Evolutionary conservation across 2,888 invertebrate genomes (phyloP), one percentile per base, ranked within the genome.

Genomic region (Microdon myrmicae): DNA sequence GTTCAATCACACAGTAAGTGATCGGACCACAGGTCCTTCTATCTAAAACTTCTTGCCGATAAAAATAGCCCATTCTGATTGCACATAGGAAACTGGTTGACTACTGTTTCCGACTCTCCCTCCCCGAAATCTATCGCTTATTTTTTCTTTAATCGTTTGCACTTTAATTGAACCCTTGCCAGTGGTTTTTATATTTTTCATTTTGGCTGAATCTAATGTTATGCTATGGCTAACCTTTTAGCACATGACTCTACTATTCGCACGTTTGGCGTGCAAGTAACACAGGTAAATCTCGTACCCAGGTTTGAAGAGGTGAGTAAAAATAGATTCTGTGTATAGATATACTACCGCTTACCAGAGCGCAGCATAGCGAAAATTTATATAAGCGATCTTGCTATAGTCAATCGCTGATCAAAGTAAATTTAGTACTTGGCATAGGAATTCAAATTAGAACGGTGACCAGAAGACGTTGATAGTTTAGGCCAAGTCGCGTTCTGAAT

Each of bases 401-500:
- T n/a, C n/a, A n/a, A n/a, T n/a, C n/a, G n/a, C n/a, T n/a, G n/a
- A n/a, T n/a, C 31, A 47, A 48, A 49, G 47, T 61, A 67, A 67
- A 53, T 67, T 29, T 67, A 67, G 60, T 51, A 39, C 39, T 70
- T 70, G 70, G 70, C 70, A 70, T 44, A 47, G 53, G 48, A 60
- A 58, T 59, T 61, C 45, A 56, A 68, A 68, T 68, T 66, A 68
- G 66, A 17, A 25, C 38, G 43, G 38, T 60, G 49, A 23, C 60
- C 67, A 70, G 45, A 47, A 58, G 43, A 66, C 53, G 13, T 38
- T 39, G 31, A 49, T 48, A 37, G 44, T 41, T 51, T 41, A 41
- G 32, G 41, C 37, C 58, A 51, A 58, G 64, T 45, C 26, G 37
- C 47, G 25, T 25, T 34, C 49, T 8, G 55, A 43, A 43, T 41